Conservation (phyloP, 2,113 vertebrate genomes). For the Leptosomus discolor region DNA sequence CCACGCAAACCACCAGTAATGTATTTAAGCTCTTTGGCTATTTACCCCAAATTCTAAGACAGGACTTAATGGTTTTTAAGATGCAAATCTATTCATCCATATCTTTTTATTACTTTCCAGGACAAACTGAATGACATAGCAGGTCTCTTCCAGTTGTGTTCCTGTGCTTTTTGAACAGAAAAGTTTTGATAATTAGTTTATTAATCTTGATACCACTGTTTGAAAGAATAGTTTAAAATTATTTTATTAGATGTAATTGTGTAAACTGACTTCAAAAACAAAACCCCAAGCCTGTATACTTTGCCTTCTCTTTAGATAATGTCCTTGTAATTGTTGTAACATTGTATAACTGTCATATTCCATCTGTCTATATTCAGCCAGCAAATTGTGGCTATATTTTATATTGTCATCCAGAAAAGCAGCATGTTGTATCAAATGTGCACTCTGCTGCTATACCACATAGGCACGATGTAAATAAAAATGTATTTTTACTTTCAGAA, state of each 20-base stretch:
- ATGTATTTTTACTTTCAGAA: constrained; percentile 15
- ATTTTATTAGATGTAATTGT: neutral
- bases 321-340: neutral
- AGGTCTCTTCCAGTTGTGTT: neutral
- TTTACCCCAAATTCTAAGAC: neutral
- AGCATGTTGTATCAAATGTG: neutral
- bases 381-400: neutral
- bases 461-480: neutral
- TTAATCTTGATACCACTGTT: neutral
- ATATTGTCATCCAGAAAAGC: constrained; percentile 5
- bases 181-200: neutral
- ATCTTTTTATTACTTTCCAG: neutral
- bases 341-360: neutral
- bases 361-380: neutral
- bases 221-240: neutral
- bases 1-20: neutral
- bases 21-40: neutral
- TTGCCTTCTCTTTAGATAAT: neutral
- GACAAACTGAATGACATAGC: neutral
- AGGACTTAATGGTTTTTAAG: neutral
- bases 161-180: neutral
- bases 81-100: neutral
- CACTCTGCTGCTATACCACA: neutral
- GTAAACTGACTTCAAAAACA: neutral
- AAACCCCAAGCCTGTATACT: neutral